Conservation (phyloP, 2,113 vertebrate species). For the Phycodurus eques region DNA sequence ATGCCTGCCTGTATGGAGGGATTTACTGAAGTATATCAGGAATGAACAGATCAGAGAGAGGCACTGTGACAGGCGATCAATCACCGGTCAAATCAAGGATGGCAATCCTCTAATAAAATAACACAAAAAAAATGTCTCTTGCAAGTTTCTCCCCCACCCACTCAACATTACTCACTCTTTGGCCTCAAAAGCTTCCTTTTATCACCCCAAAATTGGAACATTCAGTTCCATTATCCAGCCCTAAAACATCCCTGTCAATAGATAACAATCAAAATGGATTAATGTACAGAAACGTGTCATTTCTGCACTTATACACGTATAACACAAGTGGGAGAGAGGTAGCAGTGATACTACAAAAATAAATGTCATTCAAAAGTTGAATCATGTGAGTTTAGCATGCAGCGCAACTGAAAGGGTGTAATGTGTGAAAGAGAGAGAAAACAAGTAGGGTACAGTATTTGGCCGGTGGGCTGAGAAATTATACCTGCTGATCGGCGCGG, state of each 20-base stretch:
- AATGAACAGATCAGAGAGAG: constrained; percentile 79
- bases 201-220: constrained; percentile 57
- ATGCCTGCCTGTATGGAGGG: constrained; percentile 71
- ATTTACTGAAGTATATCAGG: constrained; percentile 81
- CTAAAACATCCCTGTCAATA: background rate
- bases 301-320: constrained; percentile 33
- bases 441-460: constrained; percentile 1
- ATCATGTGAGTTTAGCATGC: constrained; percentile 42
- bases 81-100: constrained; percentile 80
- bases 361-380: constrained; percentile 13
- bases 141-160: constrained; percentile 54
- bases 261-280: constrained; percentile 23
- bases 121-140: constrained; percentile 67
- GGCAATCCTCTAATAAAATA: constrained; percentile 79
- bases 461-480: constrained; percentile 35
- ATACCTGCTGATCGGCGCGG: constrained; percentile 95
- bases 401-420: background rate
- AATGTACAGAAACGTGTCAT: constrained; percentile 39
- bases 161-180: constrained; percentile 73
- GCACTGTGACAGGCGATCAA: constrained; percentile 81
- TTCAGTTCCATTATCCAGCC: background rate
- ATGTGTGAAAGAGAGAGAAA: constrained; percentile 11
- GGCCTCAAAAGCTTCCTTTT: constrained; percentile 67
- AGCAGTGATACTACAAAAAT: constrained; percentile 23
- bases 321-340: constrained; percentile 22